phyloP scores from a whole-genome alignment of 1,140 invertebrate genomes.

The Luehdorfia chinensis region DNA sequence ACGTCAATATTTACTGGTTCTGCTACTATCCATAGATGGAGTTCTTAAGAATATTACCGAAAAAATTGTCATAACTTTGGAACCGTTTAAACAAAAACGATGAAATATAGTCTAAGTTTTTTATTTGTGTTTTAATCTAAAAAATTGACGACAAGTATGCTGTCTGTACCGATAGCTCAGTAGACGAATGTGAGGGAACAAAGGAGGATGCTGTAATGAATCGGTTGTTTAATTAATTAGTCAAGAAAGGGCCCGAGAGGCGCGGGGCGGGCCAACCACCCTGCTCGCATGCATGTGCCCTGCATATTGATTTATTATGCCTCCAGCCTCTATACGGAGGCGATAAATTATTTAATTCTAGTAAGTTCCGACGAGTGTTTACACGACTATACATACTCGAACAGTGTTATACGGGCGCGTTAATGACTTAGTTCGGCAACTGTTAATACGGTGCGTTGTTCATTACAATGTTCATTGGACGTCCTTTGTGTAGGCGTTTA shows the following conservation, averaged over 20 bases:
- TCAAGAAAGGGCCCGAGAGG: slow-evolving; percentile 67
- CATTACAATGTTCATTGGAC: slow-evolving; percentile 13
- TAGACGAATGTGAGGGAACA: slow-evolving; percentile 72
- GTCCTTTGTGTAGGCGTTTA: slow-evolving; percentile 14
- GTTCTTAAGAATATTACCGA: no score
- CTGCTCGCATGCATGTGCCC: slow-evolving; percentile 60
- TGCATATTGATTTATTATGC: slow-evolving; percentile 75
- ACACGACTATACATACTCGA: slow-evolving; percentile 7
- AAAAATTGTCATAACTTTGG: no score
- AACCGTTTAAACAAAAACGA: no score
- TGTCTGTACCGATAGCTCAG: slow-evolving; percentile 43
- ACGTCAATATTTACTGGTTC: no score
- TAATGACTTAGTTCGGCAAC: slow-evolving; percentile 16
- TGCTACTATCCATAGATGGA: no score
- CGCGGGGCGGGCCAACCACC: slow-evolving; percentile 26
- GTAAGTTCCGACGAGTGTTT: slow-evolving; percentile 55
- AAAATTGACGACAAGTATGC: no score
- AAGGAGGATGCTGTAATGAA: slow-evolving; percentile 75
- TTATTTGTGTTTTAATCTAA: no score
- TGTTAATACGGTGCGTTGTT: slow-evolving; percentile 15
- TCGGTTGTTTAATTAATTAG: slow-evolving; percentile 78
- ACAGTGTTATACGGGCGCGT: slow-evolving; percentile 11
- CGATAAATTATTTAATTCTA: slow-evolving; percentile 74
- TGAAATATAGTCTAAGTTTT: no score
- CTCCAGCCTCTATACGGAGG: slow-evolving; percentile 45